phyloP scores from a whole-genome alignment of 2,888 invertebrate species.

The Teinopalpus imperialis region DNA sequence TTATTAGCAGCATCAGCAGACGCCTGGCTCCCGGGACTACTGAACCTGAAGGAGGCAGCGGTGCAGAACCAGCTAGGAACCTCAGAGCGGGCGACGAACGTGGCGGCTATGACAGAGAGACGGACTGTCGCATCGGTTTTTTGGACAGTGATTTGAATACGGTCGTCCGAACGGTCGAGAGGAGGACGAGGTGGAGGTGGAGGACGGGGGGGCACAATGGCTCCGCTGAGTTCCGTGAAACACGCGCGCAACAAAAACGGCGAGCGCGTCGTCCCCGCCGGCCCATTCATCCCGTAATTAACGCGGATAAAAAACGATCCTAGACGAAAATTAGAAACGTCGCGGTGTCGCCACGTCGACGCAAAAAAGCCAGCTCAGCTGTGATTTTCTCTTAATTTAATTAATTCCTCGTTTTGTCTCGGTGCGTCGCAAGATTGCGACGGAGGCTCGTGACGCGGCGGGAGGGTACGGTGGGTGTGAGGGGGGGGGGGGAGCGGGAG shows the following conservation, averaged over 20 bases:
- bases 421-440: conserved; percentile 37
- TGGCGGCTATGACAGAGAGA: conserved; percentile 11
- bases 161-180: too few relatives aligned
- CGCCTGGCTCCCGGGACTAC: too few relatives aligned
- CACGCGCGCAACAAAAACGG: conserved; percentile 59
- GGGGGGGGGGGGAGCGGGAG: conserved; percentile 12
- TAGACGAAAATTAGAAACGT: conserved; percentile 73
- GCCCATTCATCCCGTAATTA: conserved; percentile 74
- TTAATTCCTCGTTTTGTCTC: conserved; percentile 64
- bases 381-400: conserved; percentile 69
- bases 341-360: conserved; percentile 54
- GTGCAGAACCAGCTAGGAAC: too few relatives aligned
- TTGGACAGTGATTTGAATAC: conserved; percentile 47
- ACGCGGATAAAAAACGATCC: conserved; percentile 66
- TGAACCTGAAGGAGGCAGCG: too few relatives aligned
- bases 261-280: conserved; percentile 40
- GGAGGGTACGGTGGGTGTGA: conserved; percentile 1
- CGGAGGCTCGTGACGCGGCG: background rate
- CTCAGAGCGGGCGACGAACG: background rate
- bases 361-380: conserved; percentile 51
- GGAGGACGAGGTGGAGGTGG: too few relatives aligned
- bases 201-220: conserved; percentile 28
- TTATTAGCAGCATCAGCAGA: too few relatives aligned
- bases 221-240: conserved; percentile 50
- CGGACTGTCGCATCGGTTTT: conserved; percentile 23